Conservation (phyloP, 2,888 invertebrate genomes). For the Dynastes maya region DNA sequence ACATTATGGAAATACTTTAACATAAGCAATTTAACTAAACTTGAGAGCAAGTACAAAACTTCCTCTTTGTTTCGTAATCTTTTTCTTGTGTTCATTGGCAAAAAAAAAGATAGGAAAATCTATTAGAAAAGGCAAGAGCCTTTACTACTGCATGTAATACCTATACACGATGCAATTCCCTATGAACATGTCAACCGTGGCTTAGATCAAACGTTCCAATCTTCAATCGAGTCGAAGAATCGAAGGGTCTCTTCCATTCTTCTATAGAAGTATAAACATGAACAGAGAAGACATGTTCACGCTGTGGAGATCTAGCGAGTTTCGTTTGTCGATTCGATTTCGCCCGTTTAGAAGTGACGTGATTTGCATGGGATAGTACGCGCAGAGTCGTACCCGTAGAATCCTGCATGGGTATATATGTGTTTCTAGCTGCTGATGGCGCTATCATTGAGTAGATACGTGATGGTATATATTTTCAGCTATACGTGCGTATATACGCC, state of each 20-base stretch:
- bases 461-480: background rate
- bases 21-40: too few species aligned
- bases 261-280: slow-evolving; percentile 23
- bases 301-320: slow-evolving; percentile 11
- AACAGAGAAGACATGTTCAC: slow-evolving; percentile 23
- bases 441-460: slow-evolving; percentile 8
- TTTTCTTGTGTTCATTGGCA: too few species aligned
- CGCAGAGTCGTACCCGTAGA: background rate
- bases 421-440: slow-evolving; percentile 20
- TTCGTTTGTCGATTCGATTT: slow-evolving; percentile 21
- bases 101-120: too few species aligned
- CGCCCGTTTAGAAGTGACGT: slow-evolving; percentile 24
- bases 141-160: too few species aligned
- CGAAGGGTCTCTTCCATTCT: background rate
- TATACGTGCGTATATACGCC: background rate
- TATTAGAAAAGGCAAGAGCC: too few species aligned
- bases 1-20: too few species aligned
- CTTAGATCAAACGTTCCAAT: slow-evolving; percentile 14
- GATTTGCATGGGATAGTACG: slow-evolving; percentile 38
- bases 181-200: background rate
- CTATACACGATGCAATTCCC: background rate
- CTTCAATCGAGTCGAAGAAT: slow-evolving; percentile 5
- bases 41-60: too few species aligned
- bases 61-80: too few species aligned
- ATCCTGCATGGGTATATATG: background rate